A percentile compares a stretch with the other conserved stretches of the same genome.
Conservation (phyloP, 92 coral and sea anemone species). For the Zoanthus sansibaricus region DNA sequence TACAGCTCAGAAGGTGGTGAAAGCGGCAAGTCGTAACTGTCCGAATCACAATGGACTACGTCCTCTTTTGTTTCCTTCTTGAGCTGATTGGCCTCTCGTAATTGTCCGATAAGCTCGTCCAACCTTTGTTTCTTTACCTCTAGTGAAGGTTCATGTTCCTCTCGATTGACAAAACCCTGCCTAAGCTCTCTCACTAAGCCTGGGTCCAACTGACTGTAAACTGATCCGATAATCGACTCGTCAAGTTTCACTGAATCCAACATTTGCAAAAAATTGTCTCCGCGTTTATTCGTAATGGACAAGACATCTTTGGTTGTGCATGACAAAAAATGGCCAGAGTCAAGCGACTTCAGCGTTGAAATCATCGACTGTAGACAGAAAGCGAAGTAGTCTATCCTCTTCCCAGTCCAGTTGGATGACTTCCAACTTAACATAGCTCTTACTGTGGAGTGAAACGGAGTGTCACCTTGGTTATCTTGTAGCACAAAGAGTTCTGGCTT, state of each 20-base stretch:
- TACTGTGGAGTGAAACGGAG: conserved; percentile 38
- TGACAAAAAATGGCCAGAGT: conserved; percentile 9
- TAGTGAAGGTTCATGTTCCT: conserved; percentile 12
- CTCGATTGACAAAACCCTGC: background rate
- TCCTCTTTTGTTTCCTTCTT: conserved; percentile 27
- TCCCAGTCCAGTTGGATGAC: conserved; percentile 18
- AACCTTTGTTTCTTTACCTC: conserved; percentile 44
- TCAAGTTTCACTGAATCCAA: conserved; percentile 1
- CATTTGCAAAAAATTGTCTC: conserved; percentile 37
- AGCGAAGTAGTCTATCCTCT: conserved; percentile 37
- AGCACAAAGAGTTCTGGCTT: conserved; percentile 32
- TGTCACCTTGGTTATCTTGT: conserved; percentile 28
- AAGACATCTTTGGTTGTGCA: conserved; percentile 36
- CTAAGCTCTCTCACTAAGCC: conserved; percentile 18
- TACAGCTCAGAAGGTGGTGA: conserved; percentile 42
- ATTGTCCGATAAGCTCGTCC: conserved; percentile 33
- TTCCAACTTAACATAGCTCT: conserved; percentile 35
- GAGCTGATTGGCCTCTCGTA: conserved; percentile 41
- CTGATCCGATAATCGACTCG: background rate
- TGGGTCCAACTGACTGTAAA: conserved; percentile 16
- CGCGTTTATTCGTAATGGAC: conserved; percentile 21
- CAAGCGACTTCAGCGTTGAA: background rate
- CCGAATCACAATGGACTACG: conserved; percentile 27
- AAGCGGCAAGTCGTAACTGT: conserved; percentile 5
- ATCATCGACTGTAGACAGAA: conserved; percentile 37